Conservation (phyloP, 2,113 vertebrate species). For the Baryphthengus martii region DNA sequence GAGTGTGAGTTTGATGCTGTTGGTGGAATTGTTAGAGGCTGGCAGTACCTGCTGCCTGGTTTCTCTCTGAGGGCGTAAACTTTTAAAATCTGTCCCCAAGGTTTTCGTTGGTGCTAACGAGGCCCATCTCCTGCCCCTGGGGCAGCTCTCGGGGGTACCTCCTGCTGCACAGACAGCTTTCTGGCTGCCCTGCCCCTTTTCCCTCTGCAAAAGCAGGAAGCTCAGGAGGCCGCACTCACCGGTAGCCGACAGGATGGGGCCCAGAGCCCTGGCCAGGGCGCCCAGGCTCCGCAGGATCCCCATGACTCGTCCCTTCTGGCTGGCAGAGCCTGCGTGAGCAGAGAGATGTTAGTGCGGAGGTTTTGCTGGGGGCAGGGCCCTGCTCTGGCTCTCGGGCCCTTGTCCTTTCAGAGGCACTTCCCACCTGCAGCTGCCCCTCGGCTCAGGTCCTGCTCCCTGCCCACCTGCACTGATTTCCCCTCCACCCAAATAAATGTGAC, state of each 20-base stretch:
- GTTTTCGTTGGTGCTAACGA: rapidly evolving
- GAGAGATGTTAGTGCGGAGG: rapidly evolving
- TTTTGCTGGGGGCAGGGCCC: background rate
- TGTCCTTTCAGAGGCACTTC: background rate
- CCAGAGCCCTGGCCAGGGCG: slow-evolving; percentile 87
- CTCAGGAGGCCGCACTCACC: slow-evolving; percentile 58
- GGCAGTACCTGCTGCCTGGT: background rate
- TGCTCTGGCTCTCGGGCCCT: background rate
- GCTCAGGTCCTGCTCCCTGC: rapidly evolving
- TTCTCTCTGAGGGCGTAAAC: background rate
- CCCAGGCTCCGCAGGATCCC: slow-evolving; percentile 93
- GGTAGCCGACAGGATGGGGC: slow-evolving; percentile 85
- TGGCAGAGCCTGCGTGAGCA: slow-evolving; percentile 74
- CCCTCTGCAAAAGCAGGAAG: background rate
- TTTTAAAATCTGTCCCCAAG: rapidly evolving
- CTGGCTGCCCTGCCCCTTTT: no score
- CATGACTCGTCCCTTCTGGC: slow-evolving; percentile 93
- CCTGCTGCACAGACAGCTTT: background rate
- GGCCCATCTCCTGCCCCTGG: rapidly evolving
- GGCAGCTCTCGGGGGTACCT: background rate
- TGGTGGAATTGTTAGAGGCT: no score
- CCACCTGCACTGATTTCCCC: no score
- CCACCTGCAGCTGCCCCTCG: background rate
- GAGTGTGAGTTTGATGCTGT: no score
- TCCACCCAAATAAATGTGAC: background rate